Evolutionary conservation across 2,113 vertebrate genomes (phyloP).

Genomic region (Bubalus kerabau): DNA sequence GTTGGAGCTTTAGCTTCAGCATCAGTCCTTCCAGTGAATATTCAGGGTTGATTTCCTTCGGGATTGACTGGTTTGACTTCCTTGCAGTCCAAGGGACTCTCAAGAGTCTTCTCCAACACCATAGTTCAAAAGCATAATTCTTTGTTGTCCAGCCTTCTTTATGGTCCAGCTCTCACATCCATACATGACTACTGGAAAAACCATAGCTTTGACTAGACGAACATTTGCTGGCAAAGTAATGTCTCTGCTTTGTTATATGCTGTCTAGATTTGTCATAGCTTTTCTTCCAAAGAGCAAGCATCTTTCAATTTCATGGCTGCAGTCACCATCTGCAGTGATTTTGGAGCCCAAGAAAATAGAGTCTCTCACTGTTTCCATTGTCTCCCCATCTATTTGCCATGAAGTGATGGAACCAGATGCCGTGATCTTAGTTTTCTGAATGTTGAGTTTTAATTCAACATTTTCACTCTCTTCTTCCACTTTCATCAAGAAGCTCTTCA

Average conservation of each 20-base stretch:
- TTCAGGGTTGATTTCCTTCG: neutral
- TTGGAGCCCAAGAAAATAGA: neutral
- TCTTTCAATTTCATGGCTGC: neutral
- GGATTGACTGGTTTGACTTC: neutral
- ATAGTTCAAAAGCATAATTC: neutral
- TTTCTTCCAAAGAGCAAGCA: neutral
- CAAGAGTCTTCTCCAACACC: neutral
- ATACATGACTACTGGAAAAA: neutral
- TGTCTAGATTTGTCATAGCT: neutral
- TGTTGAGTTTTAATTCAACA: neutral
- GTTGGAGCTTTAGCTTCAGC: neutral
- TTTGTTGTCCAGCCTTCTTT: neutral
- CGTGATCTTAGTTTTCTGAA: neutral
- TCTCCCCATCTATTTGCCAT: neutral
- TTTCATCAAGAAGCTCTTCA: neutral
- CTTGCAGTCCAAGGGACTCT: neutral
- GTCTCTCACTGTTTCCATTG: neutral
- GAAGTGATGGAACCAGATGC: neutral
- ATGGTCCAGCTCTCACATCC: neutral
- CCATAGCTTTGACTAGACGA: neutral
- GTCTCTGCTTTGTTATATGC: neutral
- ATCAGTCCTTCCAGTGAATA: neutral
- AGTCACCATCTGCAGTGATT: neutral
- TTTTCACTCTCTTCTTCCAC: neutral
- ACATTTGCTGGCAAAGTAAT: neutral